Conservation (phyloP, 2,797 vertebrate species). For the Mormyrops boulengeri region DNA sequence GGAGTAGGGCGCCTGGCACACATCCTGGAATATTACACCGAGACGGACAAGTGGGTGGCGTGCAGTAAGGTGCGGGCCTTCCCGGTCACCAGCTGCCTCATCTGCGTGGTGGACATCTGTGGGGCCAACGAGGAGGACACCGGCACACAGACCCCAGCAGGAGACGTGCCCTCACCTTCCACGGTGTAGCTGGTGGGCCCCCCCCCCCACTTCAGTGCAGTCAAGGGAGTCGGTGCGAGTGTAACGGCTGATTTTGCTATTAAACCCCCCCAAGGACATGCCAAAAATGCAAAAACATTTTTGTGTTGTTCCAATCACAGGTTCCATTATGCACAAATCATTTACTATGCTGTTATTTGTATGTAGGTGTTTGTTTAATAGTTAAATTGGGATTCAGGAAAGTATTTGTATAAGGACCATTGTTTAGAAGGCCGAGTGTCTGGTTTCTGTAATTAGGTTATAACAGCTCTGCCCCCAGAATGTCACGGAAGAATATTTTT, state of each 20-base stretch:
- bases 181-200: slow-evolving; percentile 20
- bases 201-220: slow-evolving; percentile 12
- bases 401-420: not conserved
- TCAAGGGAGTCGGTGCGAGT: not conserved
- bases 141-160: slow-evolving; percentile 35
- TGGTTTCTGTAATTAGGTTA: not conserved
- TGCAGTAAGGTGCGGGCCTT: slow-evolving; percentile 91
- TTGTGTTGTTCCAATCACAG: not conserved
- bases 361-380: not conserved
- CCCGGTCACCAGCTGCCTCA: slow-evolving; percentile 93
- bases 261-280: not conserved
- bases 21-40: slow-evolving; percentile 87
- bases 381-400: not conserved
- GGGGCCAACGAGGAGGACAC: slow-evolving; percentile 90
- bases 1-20: slow-evolving; percentile 89
- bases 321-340: not conserved
- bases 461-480: not conserved
- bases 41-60: slow-evolving; percentile 88
- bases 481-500: not conserved
- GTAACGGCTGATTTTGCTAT: not conserved
- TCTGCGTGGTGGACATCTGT: slow-evolving; percentile 94
- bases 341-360: not conserved
- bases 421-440: not conserved
- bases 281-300: not conserved
- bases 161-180: slow-evolving; percentile 23